Evolutionary conservation across 1,140 invertebrate species (phyloP).

Genomic region (Augochlora pura): DNA sequence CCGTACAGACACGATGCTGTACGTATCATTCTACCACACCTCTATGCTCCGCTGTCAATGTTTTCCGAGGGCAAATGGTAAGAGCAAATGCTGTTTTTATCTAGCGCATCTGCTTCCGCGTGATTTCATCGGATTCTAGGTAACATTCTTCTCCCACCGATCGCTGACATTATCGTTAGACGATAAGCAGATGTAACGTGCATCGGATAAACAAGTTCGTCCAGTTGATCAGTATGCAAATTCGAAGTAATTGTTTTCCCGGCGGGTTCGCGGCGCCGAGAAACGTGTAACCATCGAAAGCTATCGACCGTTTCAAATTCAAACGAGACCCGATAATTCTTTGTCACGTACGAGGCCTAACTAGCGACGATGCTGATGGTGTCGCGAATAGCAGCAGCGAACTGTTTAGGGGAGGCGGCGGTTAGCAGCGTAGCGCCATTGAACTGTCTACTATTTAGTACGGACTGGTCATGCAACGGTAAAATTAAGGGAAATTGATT

Average conservation of each 20-base stretch:
- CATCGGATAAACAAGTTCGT: too few relatives aligned
- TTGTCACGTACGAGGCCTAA: neutral
- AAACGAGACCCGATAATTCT: neutral
- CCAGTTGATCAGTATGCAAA: neutral
- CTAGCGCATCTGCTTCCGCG: too few relatives aligned
- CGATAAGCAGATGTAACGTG: too few relatives aligned
- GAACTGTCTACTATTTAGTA: slow-evolving; percentile 31
- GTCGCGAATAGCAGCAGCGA: neutral
- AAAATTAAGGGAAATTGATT: slow-evolving; percentile 74
- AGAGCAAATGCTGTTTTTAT: too few relatives aligned
- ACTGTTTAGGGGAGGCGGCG: neutral
- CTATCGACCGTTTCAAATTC: neutral
- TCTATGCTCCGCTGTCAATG: too few relatives aligned
- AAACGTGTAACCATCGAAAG: neutral
- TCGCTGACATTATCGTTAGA: too few relatives aligned
- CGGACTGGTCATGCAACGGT: slow-evolving; percentile 65
- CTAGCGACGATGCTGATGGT: neutral
- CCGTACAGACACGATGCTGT: too few relatives aligned
- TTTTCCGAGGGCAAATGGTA: too few relatives aligned
- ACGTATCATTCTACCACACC: too few relatives aligned
- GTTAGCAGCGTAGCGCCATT: slow-evolving; percentile 29
- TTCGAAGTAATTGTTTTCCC: neutral
- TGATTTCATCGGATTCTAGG: too few relatives aligned
- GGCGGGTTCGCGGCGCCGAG: neutral
- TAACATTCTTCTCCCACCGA: too few relatives aligned